These are phyloP conservation scores for Spea bombifrons DNA, from an alignment of 2,113 vertebrate genomes.

Conservation along the genomic window DNA sequence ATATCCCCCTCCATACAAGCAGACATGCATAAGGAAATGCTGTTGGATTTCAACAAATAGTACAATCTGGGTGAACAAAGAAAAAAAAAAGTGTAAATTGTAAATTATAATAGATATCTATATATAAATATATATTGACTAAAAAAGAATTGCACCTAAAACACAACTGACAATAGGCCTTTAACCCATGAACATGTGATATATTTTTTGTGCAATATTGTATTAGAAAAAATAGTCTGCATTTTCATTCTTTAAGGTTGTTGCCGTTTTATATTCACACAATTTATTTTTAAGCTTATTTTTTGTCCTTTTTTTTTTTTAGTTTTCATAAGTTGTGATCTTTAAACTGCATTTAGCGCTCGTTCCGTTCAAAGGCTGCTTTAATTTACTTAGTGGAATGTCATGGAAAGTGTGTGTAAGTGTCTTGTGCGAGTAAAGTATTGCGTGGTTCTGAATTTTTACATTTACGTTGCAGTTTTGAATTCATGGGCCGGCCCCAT, in stretches of 20 bases:
- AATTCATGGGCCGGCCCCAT: constrained; percentile 87
- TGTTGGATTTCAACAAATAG: not conserved
- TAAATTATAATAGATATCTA: constrained; percentile 31
- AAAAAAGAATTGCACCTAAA: constrained; percentile 18
- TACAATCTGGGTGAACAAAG: not conserved
- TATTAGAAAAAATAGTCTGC: constrained; percentile 83
- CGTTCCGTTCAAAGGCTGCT: not conserved
- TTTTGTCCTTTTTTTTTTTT: constrained; percentile 20
- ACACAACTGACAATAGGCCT: constrained; percentile 2
- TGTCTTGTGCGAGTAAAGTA: constrained; percentile 70
- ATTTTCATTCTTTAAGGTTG: constrained; percentile 58
- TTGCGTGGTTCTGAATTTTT: constrained; percentile 72
- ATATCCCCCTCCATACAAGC: too few species aligned
- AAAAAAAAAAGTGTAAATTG: constrained; percentile 36
- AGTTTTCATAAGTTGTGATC: not conserved
- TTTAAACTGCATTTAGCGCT: not conserved
- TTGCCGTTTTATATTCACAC: not conserved
- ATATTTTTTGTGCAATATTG: constrained; percentile 62
- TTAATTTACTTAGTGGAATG: constrained; percentile 48
- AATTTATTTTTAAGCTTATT: constrained; percentile 6
- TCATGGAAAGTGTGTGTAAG: constrained; percentile 73
- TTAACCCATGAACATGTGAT: constrained; percentile 34
- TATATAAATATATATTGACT: constrained; percentile 35
- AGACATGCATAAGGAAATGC: constrained; percentile 43
- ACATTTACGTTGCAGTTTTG: constrained; percentile 61